Conservation (phyloP, 2,888 invertebrate genomes). For the Myathropa florea region DNA sequence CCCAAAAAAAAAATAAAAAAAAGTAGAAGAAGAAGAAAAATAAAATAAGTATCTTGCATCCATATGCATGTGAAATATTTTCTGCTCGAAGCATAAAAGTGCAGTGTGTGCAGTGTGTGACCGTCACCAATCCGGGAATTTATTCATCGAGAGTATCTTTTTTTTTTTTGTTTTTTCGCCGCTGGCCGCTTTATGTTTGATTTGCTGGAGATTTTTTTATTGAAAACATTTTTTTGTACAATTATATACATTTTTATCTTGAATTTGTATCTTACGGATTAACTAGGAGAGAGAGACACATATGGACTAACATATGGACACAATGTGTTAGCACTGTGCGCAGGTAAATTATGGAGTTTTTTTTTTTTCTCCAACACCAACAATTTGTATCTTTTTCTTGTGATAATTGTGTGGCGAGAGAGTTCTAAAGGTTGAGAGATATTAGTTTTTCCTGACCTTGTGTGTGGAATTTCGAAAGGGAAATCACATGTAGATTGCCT, state of each 20-base stretch:
- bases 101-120: slow-evolving; percentile 69
- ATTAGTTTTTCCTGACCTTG: slow-evolving; percentile 33
- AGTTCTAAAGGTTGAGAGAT: neutral
- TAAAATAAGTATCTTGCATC: slow-evolving; percentile 24
- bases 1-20: neutral
- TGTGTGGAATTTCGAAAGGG: slow-evolving; percentile 34
- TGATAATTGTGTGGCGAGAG: neutral
- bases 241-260: slow-evolving; percentile 22
- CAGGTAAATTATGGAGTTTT: slow-evolving; percentile 58
- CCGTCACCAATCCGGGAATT: slow-evolving; percentile 68
- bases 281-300: slow-evolving; percentile 39
- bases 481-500: neutral
- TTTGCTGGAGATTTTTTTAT: slow-evolving; percentile 38
- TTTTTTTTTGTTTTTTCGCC: slow-evolving; percentile 2
- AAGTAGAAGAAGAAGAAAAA: neutral
- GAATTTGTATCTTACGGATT: slow-evolving; percentile 58
- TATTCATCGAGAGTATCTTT: neutral
- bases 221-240: slow-evolving; percentile 62
- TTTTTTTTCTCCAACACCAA: too few relatives aligned
- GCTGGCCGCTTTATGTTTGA: slow-evolving; percentile 19
- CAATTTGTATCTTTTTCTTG: neutral
- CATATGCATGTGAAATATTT: slow-evolving; percentile 34
- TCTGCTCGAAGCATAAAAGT: slow-evolving; percentile 63
- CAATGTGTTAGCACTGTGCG: slow-evolving; percentile 68
- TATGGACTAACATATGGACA: slow-evolving; percentile 68